A percentile compares a stretch with the other conserved stretches of the same genome.
These are phyloP conservation scores for Lycaon pictus DNA, from an alignment of 2,113 vertebrate species.

Conservation along the genomic window DNA sequence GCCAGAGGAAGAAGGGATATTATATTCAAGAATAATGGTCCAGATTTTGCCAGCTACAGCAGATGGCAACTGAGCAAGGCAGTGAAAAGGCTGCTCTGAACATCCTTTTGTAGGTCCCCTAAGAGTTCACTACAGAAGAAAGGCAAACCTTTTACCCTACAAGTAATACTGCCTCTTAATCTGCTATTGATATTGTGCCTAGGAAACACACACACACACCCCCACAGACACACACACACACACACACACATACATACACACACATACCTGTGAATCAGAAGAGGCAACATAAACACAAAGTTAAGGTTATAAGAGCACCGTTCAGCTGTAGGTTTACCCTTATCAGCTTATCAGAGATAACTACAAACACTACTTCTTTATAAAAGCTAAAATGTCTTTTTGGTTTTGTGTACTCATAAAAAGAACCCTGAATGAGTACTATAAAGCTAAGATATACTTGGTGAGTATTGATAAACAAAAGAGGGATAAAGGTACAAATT, in stretches of 20 bases:
- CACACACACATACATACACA: background rate
- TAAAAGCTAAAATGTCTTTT: background rate
- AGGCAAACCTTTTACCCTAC: background rate
- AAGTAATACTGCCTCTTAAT: background rate
- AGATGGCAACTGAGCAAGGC: background rate
- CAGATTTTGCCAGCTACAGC: conserved; percentile 4
- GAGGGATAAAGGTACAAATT: background rate
- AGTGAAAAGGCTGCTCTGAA: background rate
- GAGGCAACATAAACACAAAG: background rate
- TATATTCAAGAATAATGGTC: background rate
- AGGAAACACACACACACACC: background rate
- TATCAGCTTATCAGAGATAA: background rate
- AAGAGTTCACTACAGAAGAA: background rate
- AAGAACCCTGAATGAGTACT: background rate
- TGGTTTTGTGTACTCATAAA: background rate
- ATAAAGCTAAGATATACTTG: background rate
- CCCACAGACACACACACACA: background rate
- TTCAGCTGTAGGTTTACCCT: background rate
- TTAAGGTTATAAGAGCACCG: background rate
- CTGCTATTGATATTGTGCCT: background rate
- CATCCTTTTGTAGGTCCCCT: background rate
- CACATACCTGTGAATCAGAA: background rate
- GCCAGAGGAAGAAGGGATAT: background rate
- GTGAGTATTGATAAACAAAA: background rate
- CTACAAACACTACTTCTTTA: background rate